Base-by-base conservation (phyloP, 1,140 invertebrate species). In the Maniola jurtina region DNA sequence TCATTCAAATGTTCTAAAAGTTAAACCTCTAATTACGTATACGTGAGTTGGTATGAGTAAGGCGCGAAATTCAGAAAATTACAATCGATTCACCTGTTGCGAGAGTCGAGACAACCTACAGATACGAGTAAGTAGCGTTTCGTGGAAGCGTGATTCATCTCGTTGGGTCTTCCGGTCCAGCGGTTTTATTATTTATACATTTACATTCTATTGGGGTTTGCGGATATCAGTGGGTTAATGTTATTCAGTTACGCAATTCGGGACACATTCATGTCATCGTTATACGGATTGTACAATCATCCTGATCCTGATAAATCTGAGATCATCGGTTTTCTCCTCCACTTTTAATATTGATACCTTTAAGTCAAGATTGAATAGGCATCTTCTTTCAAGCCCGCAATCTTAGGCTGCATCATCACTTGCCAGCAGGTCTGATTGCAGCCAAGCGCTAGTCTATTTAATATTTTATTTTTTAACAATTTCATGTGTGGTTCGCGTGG, bases 31-130 rank as follows among this genome's bases (percentile, higher is more conserved):
- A n/a, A n/a, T n/a, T n/a, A 42, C 6, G 11, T 36, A 11, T 38
- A 38, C 6, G 7, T 38, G 2, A 14, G 35, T 56, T 40, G 25
- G 56, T 10, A 68, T 57, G 72, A 71, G 42, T 72, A 67, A 75
- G 68, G 59, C 64, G 61, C 68, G 64, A 75, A 71, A 73, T 71
- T 75, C 64, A 72, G 75, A 70, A 73, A 73, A 72, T 76, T 69
- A 70, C 71, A 69, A 75, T 64, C 66, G 66, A 71, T 68, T 73
- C 66, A 75, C 72, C 71, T 77, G 75, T 77, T 75, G 73, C 73
- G 75, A 72, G 64, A 71, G 42, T 45, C 13, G 42, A 61, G 59
- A 10, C 14, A 25, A 52, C 57, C 61, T 63, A 66, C 55, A 54
- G 33, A 52, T 25, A 25, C 25, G 25, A 25, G 1, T 25, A 25